phyloP scores from a whole-genome alignment of 1,140 invertebrate species.

The Papilio polyxenes region DNA sequence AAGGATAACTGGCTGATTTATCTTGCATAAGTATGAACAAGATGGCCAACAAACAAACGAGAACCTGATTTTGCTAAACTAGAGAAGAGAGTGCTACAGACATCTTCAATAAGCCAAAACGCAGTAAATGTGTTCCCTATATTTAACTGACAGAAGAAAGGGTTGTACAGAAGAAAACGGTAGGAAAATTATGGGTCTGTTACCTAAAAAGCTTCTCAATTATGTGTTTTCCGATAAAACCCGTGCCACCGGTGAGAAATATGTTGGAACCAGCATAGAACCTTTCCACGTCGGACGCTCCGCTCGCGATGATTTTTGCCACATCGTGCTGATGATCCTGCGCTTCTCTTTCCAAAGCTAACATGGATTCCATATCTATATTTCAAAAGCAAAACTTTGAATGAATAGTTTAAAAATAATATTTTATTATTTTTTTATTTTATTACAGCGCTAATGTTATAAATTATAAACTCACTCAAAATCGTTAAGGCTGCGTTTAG shows the following conservation, averaged over 20 bases:
- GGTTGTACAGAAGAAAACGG: too few species aligned
- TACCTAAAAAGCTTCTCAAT: constrained; percentile 8
- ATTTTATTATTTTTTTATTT: too few species aligned
- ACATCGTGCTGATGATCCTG: background rate
- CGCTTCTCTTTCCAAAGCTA: background rate
- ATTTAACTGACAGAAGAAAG: too few species aligned
- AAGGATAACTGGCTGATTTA: too few species aligned
- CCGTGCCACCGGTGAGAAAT: background rate
- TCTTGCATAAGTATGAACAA: too few species aligned
- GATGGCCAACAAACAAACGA: too few species aligned
- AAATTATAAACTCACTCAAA: too few species aligned
- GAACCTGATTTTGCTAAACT: too few species aligned
- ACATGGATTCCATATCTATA: background rate
- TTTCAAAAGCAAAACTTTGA: background rate
- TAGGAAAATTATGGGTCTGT: background rate
- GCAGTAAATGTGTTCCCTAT: too few species aligned
- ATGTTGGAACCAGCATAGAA: constrained; percentile 21
- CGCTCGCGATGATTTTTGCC: background rate
- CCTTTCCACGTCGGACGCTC: background rate
- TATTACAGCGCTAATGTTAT: too few species aligned
- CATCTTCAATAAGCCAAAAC: too few species aligned
- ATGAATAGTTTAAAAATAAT: background rate
- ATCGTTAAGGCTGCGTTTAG: background rate
- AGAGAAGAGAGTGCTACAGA: too few species aligned
- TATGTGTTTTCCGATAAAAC: background rate